Evolutionary conservation across 1,140 invertebrate genomes (phyloP).

Genomic region (Drosophila subobscura): DNA sequence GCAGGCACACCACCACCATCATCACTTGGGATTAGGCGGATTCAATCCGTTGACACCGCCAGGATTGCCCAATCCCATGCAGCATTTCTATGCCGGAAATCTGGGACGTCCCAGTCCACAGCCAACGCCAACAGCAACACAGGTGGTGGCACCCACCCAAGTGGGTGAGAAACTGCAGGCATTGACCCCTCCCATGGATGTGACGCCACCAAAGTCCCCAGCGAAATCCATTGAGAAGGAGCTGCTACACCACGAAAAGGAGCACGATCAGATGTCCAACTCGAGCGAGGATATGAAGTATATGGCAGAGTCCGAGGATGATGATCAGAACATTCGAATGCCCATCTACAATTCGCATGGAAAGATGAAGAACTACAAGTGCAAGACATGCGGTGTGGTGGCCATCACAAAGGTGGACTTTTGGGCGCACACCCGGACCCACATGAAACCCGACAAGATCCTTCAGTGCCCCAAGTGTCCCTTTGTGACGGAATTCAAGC

Average conservation of each 20-base stretch:
- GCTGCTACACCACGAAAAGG: slow-evolving; percentile 52
- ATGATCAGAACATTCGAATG: slow-evolving; percentile 87
- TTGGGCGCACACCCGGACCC: slow-evolving; percentile 95
- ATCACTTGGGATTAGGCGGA: slow-evolving; percentile 71
- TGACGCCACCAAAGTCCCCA: slow-evolving; percentile 85
- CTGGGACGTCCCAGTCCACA: slow-evolving; percentile 79
- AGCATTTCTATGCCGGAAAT: slow-evolving; percentile 83
- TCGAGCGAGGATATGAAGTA: slow-evolving; percentile 83
- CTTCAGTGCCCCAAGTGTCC: slow-evolving; percentile 96
- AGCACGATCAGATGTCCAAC: slow-evolving; percentile 84
- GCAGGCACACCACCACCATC: slow-evolving; percentile 55
- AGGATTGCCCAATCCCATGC: slow-evolving; percentile 83
- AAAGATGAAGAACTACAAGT: slow-evolving; percentile 94
- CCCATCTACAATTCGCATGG: slow-evolving; percentile 92
- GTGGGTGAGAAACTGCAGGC: slow-evolving; percentile 61
- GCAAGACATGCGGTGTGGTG: slow-evolving; percentile 95
- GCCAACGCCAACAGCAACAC: slow-evolving; percentile 48
- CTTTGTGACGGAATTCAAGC: slow-evolving; percentile 99
- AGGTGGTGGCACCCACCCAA: slow-evolving; percentile 16
- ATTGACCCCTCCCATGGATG: slow-evolving; percentile 81
- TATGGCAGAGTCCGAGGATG: slow-evolving; percentile 85
- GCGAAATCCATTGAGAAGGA: slow-evolving; percentile 84
- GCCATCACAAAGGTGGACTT: slow-evolving; percentile 95
- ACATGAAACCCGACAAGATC: slow-evolving; percentile 97
- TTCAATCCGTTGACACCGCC: slow-evolving; percentile 84